phyloP scores from a whole-genome alignment of 2,797 vertebrate species.

The Rhinophrynus dorsalis region DNA sequence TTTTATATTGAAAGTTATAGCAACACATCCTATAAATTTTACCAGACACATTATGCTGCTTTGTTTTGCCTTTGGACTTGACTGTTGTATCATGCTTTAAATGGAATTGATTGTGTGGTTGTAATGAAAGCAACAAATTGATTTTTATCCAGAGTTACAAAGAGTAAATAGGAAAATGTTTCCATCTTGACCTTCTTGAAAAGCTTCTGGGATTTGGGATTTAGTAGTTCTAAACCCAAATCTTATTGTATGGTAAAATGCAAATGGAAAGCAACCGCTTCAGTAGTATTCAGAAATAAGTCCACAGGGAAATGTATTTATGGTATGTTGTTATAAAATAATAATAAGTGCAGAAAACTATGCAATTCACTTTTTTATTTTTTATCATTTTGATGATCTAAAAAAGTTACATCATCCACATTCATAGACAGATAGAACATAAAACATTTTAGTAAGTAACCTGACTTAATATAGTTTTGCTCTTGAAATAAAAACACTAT shows the following conservation, averaged over 20 bases:
- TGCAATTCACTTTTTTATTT: too few relatives aligned
- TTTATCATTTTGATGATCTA: too few relatives aligned
- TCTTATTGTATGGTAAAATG: slow-evolving; percentile 61
- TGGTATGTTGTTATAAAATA: too few relatives aligned
- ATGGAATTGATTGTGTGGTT: slow-evolving; percentile 76
- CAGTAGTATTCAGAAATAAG: slow-evolving; percentile 6
- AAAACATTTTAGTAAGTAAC: too few relatives aligned
- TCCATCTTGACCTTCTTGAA: slow-evolving; percentile 69
- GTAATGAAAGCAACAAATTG: slow-evolving; percentile 77
- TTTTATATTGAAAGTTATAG: not conserved
- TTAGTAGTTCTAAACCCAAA: slow-evolving; percentile 62
- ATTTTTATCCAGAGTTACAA: slow-evolving; percentile 73
- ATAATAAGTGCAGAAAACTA: too few relatives aligned
- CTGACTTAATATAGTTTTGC: too few relatives aligned
- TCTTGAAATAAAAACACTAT: too few relatives aligned
- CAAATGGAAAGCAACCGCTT: slow-evolving; percentile 54
- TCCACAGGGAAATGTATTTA: not conserved
- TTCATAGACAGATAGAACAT: too few relatives aligned
- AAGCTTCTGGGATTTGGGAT: slow-evolving; percentile 60
- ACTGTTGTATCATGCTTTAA: slow-evolving; percentile 72
- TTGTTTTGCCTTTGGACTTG: slow-evolving; percentile 74
- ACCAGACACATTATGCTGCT: slow-evolving; percentile 59
- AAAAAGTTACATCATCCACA: too few relatives aligned
- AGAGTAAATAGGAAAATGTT: slow-evolving; percentile 74
- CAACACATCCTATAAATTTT: not conserved